Evolutionary conservation across 2,797 vertebrate species (phyloP).

Genomic region (Sebastes ruberrimus): DNA sequence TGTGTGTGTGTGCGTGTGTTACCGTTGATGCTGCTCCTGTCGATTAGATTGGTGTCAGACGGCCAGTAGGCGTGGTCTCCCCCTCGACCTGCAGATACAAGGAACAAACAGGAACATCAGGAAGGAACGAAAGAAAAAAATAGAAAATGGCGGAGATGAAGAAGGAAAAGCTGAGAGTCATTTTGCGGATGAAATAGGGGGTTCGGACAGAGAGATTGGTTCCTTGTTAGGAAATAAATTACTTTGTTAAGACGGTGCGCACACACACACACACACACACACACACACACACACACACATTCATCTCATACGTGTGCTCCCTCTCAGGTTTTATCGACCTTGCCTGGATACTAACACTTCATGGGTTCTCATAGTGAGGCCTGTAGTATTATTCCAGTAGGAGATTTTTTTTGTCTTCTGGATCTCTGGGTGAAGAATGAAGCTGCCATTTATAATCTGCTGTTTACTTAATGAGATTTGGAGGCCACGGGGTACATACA

Average conservation of each 20-base stretch:
- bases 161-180: neutral
- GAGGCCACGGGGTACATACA: neutral
- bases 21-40: conserved; percentile 95
- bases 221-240: conserved; percentile 30
- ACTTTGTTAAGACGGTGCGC: neutral
- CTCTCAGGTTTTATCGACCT: neutral
- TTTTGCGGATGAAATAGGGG: neutral
- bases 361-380: neutral
- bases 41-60: conserved; percentile 90
- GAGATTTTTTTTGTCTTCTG: neutral
- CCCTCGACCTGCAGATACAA: conserved; percentile 85
- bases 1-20: conserved; percentile 40
- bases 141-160: neutral
- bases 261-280: neutral
- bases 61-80: conserved; percentile 93
- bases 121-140: neutral
- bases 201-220: neutral
- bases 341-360: neutral
- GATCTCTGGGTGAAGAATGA: neutral
- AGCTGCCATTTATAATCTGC: neutral
- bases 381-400: neutral
- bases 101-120: conserved; percentile 8
- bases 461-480: neutral
- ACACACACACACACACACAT: neutral
- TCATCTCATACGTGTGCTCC: neutral